Base-by-base conservation (phyloP, 2,797 vertebrate genomes). In the Protosalanx chinensis region DNA sequence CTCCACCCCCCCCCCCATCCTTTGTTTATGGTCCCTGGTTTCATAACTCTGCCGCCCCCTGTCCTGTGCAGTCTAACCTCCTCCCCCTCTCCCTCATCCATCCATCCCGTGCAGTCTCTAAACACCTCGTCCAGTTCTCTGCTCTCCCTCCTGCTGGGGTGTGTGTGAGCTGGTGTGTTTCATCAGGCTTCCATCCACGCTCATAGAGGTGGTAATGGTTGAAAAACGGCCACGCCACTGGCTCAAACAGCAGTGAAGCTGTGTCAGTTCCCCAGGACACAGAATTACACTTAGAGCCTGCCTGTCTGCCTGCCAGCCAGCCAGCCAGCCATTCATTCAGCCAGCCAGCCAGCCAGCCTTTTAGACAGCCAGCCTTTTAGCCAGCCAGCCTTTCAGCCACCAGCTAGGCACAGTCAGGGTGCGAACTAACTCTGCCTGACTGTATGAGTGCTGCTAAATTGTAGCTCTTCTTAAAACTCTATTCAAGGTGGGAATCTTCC, bases 131-230 rank as follows among this genome's bases (percentile, higher is more conserved):
- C 58, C 58, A 29, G 10, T 23, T 59, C 58, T 59, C 58, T 59
- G 8, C 58, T 8, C 58, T 27, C 58, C 27, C n/a, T 59, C 58
- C 58, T 59, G n/a, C 58, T n/a, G 51, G 3, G 51, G 51, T n/a
- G 51, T 18, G 51, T 53, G 16, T 53, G 16, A 2, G 51, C 18
- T 15, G 46, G 41, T 15, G 46, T 49, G 51, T 32, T 37, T 41
- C 37, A 1, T 37, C 37, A 41, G 62, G 62, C 35, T 64, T 64
- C 33, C 62, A 71, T 73, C 23, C 53, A 37, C 58, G 53, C 8
- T n/a, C 32, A 60, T 56, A 27, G 23, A 46, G 57, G 27, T 15
- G 57, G 16, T 15, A 69, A 53, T 6, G 57, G 56, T 57, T 23
- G 51, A 57, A n/a, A 69, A 56, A n/a, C 23, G 16, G 56, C 56